Evolutionary conservation across 64 coral and sea anemone species (phyloP), one percentile per base, ranked within the genome.

Genomic region (Montipora foliosa): DNA sequence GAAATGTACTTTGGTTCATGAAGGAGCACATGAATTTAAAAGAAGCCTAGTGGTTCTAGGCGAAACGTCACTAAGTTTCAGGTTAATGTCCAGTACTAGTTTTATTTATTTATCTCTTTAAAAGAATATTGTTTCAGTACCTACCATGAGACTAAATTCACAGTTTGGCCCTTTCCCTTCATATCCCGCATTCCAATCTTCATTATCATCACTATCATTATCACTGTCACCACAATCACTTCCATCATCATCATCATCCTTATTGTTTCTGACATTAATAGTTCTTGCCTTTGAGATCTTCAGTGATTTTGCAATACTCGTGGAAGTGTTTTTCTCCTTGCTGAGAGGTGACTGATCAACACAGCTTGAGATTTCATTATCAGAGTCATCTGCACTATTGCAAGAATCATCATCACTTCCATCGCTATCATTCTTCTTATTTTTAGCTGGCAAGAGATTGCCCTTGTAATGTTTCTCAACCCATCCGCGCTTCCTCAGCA

Each of bases 91-190:
- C 37, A 37, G 37, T 37, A 37, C 1, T 37, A 37, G 37, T 37
- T 37, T 37, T 37, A 37, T 37, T 37, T 37, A 37, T 2, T 37
- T 37, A 37, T 37, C 37, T 37, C 37, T 37, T 57, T 6, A 57
- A 8, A 57, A 57, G 53, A 57, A 8, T 11, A 57, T 57, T 57
- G 11, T 8, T 57, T 57, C 53, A 8, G 6, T 25, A 84, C 92
- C 75, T 89, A 99, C 97, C 97, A 99, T 96, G 1, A 99, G 87
- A 46, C 91, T 94, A 20, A 95, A 99, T 90, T 99, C 97, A 94
- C 97, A 96, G 55, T 96, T 60, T 57, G 93, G 92, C 1, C 92
- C 95, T 79, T 82, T 88, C 6, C 50, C 90, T 24, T 99, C 97
- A 50, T 95, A 92, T 20, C 97, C 97, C 2, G 97, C 97, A 83